Evolutionary conservation across 1,140 invertebrate species (phyloP).

Genomic region (Caenorhabditis inopinata): DNA sequence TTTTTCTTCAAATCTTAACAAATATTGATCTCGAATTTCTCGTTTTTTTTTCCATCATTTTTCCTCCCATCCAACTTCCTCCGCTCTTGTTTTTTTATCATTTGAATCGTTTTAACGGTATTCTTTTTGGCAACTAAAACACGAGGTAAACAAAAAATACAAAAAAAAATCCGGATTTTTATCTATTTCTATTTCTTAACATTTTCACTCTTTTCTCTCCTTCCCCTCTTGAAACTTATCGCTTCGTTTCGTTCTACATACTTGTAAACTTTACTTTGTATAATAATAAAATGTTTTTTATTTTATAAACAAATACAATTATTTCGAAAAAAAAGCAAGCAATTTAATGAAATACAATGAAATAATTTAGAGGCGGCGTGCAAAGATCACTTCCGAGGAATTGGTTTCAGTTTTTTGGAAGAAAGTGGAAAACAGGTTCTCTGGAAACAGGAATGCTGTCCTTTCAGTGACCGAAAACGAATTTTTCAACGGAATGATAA

Average conservation of each 20-base stretch:
- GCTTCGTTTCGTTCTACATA: background rate
- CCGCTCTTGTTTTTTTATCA: background rate
- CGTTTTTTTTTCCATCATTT: background rate
- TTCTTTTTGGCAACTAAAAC: background rate
- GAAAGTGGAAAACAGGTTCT: too few relatives aligned
- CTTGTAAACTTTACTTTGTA: background rate
- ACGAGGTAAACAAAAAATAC: background rate
- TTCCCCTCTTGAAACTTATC: background rate
- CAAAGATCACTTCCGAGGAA: too few relatives aligned
- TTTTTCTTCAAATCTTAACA: too few relatives aligned
- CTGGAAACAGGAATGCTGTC: too few relatives aligned
- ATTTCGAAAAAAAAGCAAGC: background rate
- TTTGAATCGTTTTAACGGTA: background rate
- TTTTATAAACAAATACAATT: background rate
- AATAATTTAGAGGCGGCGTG: background rate
- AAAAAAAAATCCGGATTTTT: conserved; percentile 5
- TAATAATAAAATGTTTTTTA: background rate
- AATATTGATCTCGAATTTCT: background rate
- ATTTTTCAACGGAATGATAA: too few relatives aligned
- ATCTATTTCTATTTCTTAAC: background rate
- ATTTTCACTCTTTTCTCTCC: background rate
- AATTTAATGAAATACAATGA: too few relatives aligned
- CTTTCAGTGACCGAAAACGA: too few relatives aligned
- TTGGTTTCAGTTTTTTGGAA: too few relatives aligned
- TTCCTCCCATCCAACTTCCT: background rate